Base-by-base conservation (phyloP, 2,797 vertebrate species). In the Petrocephalus schoutedeni region DNA sequence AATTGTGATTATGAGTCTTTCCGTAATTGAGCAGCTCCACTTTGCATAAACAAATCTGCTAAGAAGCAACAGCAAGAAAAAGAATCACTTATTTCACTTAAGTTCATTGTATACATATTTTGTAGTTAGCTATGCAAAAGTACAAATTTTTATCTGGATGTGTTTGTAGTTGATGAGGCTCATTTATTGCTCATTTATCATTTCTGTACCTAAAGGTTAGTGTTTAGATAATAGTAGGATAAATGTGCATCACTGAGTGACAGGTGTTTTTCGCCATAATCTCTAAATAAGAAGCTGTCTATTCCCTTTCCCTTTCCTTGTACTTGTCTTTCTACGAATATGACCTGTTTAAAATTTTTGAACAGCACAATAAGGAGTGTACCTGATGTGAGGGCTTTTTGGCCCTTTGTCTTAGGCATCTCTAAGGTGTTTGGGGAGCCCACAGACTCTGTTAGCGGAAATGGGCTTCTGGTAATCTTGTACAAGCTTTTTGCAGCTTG, bases 341-440 rank as follows among this genome's bases (percentile, higher is more conserved):
- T 85, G 53, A 53, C 56, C 54, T 32, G 4, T 83, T 88, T 87
- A 93, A 91, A 91, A 93, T 94, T 90, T 93, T 94, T 94, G 93
- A 95, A 92, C 89, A 93, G 89, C 53, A 91, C 91, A 93, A 93
- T 94, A 93, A 93, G 90, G 54, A 61, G 88, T 92, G 86, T 90
- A 93, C 93, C 92, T 92, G 93, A 94, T 89, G 92, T 41, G 19
- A 45, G 87, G 59, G 53, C 85, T 85, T 90, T 91, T 90, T 49
- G 53, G 59, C 16, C 82, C 90, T 86, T 87, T 87, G 90, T 61
- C 6, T 6, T 41, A 19, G n/a, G 64, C 53, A 85, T 74, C 61
- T 59, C 36, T 53, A 36, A 53, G n/a, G 71, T 49, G 21, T 49
- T 85, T 9, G n/a, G 16, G 28, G 51, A 32, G n/a, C 77, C 80